Evolutionary conservation across 2,797 vertebrate species (phyloP).

Genomic region (Danio choprae): DNA sequence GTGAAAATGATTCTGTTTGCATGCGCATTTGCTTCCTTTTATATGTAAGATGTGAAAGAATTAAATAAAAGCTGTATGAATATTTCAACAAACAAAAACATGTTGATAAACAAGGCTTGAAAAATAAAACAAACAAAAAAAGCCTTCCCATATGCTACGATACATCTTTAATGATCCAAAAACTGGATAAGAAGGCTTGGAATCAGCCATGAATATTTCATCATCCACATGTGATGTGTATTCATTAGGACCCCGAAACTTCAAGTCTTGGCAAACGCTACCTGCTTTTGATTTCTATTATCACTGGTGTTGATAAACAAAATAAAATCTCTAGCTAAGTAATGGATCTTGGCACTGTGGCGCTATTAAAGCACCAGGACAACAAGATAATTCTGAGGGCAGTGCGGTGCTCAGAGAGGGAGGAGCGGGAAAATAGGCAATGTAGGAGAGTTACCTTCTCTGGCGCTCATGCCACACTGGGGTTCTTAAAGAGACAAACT

Average conservation of each 20-base stretch:
- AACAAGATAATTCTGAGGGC: conserved; percentile 59
- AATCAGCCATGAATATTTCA: conserved; percentile 87
- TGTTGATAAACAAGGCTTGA: conserved; percentile 88
- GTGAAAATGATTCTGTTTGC: conserved; percentile 84
- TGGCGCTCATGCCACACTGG: conserved; percentile 31
- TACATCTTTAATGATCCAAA: conserved; percentile 89
- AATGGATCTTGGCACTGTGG: conserved; percentile 66
- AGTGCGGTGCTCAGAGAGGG: conserved; percentile 51
- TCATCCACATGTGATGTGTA: conserved; percentile 84
- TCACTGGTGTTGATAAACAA: conserved; percentile 80
- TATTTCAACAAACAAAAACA: conserved; percentile 90
- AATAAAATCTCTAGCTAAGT: conserved; percentile 78
- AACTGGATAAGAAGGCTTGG: conserved; percentile 85
- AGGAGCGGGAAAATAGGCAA: conserved; percentile 43
- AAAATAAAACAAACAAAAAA: conserved; percentile 84
- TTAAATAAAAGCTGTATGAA: conserved; percentile 87
- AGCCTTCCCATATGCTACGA: conserved; percentile 85
- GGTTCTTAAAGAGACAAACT: conserved; percentile 39
- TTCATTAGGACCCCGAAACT: conserved; percentile 78
- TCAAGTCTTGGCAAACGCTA: conserved; percentile 78
- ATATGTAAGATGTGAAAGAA: conserved; percentile 88
- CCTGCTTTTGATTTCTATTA: conserved; percentile 82
- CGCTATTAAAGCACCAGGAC: conserved; percentile 61
- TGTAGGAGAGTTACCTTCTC: conserved; percentile 46
- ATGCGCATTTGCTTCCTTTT: conserved; percentile 84